Evolutionary conservation across 1,140 invertebrate genomes (phyloP), one percentile per base, ranked within the genome.

Genomic region (Lepidostoma basale): DNA sequence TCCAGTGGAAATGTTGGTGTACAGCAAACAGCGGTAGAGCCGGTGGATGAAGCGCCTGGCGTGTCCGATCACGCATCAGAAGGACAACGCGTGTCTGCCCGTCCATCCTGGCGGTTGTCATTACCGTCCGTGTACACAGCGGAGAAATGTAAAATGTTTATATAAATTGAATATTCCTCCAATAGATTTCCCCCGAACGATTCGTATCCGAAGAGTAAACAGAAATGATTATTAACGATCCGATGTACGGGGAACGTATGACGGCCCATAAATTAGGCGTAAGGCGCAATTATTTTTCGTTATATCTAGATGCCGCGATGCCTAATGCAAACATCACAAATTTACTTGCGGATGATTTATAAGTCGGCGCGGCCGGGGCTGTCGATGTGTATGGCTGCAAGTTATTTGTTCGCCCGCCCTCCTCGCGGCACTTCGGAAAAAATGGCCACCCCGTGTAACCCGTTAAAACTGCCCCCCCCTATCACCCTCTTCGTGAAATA

Each of bases 401-500:
- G 70, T 67, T 72, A 72, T 72, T 72, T 72, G 70, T 72, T 69
- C 62, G 33, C 64, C 49, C 10, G 28, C 59, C 45, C 5, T 8
- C 42, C 58, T 36, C 45, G 3, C 44, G 44, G 56, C 69, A 45
- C 62, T 66, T 63, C 66, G 62, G 49, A 67, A 69, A 69, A 72
- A 69, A 69, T 66, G 67, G 70, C 70, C 70, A 65, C 70, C 70
- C 69, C 62, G 62, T 72, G 70, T 72, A 72, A 72, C 80, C 81
- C 80, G 81, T 82, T 83, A 80, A 79, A 81, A 78, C 75, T 76
- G 78, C 78, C 80, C 74, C 76, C n/a, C 70, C 74, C 63, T 71
- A 70, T 76, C 74, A 75, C 80, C 78, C 80, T 78, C 79, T 79
- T 82, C 81, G 81, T 83, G 81, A 82, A 83, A 83, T 83, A 83